These are phyloP conservation scores for Phenganax marumi DNA, from an alignment of 92 coral and sea anemone species.

Conservation along the genomic window DNA sequence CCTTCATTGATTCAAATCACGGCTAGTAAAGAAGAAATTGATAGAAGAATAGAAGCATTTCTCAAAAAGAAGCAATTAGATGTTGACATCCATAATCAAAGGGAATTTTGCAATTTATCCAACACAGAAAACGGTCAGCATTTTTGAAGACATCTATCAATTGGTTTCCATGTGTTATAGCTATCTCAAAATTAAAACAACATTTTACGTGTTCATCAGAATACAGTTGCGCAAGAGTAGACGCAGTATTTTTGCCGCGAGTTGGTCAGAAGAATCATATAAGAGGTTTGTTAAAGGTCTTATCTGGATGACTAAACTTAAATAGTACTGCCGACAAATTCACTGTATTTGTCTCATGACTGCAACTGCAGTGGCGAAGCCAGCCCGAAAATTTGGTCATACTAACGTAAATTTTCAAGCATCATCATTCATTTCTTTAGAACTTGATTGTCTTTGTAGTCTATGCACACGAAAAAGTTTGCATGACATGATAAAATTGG, in stretches of 20 bases:
- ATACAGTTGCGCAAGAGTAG: conserved; percentile 85
- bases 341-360: no score
- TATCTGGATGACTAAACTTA: no score
- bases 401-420: no score
- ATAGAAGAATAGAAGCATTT: conserved; percentile 87
- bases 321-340: no score
- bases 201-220: conserved; percentile 26
- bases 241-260: conserved; percentile 88
- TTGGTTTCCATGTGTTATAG: neutral
- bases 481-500: no score
- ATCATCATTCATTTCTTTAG: no score
- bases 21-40: conserved; percentile 80
- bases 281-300: conserved; percentile 62
- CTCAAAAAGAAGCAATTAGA: conserved; percentile 81
- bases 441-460: no score
- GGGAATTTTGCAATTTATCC: conserved; percentile 85
- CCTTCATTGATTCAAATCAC: conserved; percentile 81
- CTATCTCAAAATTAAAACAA: no score
- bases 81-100: conserved; percentile 78
- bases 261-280: conserved; percentile 93
- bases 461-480: no score
- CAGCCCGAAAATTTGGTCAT: no score
- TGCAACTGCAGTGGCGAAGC: no score
- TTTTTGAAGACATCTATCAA: neutral
- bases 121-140: conserved; percentile 64